These are phyloP conservation scores for Vulpes vulpes DNA, from an alignment of 2,113 vertebrate genomes.

Conservation along the genomic window DNA sequence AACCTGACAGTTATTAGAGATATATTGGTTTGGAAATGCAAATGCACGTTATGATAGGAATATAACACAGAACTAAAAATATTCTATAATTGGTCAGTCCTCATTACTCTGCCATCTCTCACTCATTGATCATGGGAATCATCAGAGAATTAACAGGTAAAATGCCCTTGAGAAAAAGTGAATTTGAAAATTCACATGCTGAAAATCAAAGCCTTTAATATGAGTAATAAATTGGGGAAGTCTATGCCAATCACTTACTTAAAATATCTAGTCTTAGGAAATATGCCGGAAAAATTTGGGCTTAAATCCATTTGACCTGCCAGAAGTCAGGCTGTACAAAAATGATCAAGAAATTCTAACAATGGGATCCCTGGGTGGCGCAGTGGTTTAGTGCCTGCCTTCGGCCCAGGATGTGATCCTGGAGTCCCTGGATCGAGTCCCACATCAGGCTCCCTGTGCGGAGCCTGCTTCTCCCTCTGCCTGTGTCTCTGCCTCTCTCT, in stretches of 20 bases:
- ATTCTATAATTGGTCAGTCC: slow-evolving; percentile 94
- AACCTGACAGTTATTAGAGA: slow-evolving; percentile 95
- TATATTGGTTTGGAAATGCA: slow-evolving; percentile 95
- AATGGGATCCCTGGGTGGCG: too few relatives aligned
- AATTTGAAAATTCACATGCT: slow-evolving; percentile 96
- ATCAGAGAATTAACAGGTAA: slow-evolving; percentile 91
- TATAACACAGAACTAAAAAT: slow-evolving; percentile 97
- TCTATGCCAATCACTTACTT: slow-evolving; percentile 92
- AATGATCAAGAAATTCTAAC: slow-evolving; percentile 97
- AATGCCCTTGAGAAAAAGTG: slow-evolving; percentile 95
- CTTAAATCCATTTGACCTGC: slow-evolving; percentile 97
- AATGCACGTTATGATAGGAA: slow-evolving; percentile 96
- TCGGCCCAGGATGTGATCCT: too few relatives aligned
- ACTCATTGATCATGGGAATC: slow-evolving; percentile 94
- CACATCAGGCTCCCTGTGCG: too few relatives aligned
- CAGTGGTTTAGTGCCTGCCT: too few relatives aligned
- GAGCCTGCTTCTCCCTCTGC: too few relatives aligned
- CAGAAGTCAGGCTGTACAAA: slow-evolving; percentile 97
- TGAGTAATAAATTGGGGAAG: slow-evolving; percentile 94
- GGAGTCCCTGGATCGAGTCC: too few relatives aligned
- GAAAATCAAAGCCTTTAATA: slow-evolving; percentile 97
- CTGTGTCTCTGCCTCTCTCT: too few relatives aligned
- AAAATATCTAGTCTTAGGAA: slow-evolving; percentile 97
- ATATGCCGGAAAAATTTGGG: slow-evolving; percentile 97
- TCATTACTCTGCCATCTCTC: slow-evolving; percentile 95